A percentile compares a stretch with the other conserved stretches of the same genome.
Evolutionary conservation across 2,888 invertebrate genomes (phyloP).

Genomic region (Notodonta dromedarius): DNA sequence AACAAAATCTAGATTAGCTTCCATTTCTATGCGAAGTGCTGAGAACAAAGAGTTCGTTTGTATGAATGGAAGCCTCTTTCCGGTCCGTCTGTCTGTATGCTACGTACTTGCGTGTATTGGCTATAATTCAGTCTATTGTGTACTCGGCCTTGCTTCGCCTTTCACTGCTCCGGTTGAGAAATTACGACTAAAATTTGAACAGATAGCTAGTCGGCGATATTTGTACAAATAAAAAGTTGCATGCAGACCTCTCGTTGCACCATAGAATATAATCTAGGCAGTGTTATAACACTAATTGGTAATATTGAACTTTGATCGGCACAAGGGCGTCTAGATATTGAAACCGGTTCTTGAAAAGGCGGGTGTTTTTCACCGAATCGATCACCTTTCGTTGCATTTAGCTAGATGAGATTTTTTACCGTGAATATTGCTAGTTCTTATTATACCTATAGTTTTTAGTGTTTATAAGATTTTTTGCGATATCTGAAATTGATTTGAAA

Average conservation of each 20-base stretch:
- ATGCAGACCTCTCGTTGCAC: constrained; percentile 25
- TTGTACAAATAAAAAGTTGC: constrained; percentile 43
- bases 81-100: constrained; percentile 51
- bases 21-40: constrained; percentile 60
- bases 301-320: constrained; percentile 4
- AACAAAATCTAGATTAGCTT: constrained; percentile 41
- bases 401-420: not conserved
- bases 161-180: constrained; percentile 72
- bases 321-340: not conserved
- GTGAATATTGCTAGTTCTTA: not conserved
- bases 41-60: constrained; percentile 66
- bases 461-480: too few species aligned
- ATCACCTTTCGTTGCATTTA: not conserved
- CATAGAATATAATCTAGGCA: constrained; percentile 5
- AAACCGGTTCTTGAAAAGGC: not conserved
- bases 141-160: constrained; percentile 68
- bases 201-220: constrained; percentile 26
- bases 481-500: too few species aligned
- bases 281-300: constrained; percentile 10
- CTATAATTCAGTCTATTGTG: constrained; percentile 63
- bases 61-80: constrained; percentile 71
- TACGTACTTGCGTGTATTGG: constrained; percentile 53
- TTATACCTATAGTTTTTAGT: too few species aligned
- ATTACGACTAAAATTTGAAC: constrained; percentile 62
- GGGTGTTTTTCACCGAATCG: not conserved